Evolutionary conservation across 2,888 invertebrate genomes (phyloP).

Genomic region (Eupithecia subumbrata): DNA sequence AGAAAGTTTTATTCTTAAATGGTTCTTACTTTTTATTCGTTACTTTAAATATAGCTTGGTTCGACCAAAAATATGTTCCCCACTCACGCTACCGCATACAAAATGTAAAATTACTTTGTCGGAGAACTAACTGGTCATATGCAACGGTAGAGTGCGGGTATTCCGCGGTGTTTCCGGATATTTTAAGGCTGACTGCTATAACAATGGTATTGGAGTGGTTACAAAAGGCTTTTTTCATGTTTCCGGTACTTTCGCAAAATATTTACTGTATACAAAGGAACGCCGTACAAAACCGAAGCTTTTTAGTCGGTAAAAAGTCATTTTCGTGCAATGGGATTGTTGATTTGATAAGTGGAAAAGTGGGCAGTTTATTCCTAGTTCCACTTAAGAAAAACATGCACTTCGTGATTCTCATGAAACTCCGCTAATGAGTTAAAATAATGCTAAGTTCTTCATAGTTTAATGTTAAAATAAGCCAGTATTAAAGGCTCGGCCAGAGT

Average conservation of each 20-base stretch:
- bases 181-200: constrained; percentile 50
- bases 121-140: constrained; percentile 42
- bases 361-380: not conserved
- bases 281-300: not conserved
- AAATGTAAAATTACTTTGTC: constrained; percentile 39
- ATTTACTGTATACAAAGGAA: constrained; percentile 20
- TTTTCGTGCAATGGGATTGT: not conserved
- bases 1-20: not conserved
- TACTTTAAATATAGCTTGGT: constrained; percentile 10
- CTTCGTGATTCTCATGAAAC: not conserved
- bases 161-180: constrained; percentile 56
- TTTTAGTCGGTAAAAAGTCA: constrained; percentile 1
- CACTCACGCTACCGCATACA: constrained; percentile 23
- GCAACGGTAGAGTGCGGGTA: constrained; percentile 45
- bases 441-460: not conserved
- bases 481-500: constrained; percentile 6
- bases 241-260: constrained; percentile 24
- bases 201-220: constrained; percentile 36
- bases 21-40: not conserved
- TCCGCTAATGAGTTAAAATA: not conserved
- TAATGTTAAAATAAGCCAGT: not conserved
- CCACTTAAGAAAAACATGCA: not conserved
- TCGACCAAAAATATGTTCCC: constrained; percentile 13
- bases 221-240: constrained; percentile 29
- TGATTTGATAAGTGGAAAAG: not conserved